Evolutionary conservation across 2,113 vertebrate genomes (phyloP).

Genomic region (Anguilla japonica): DNA sequence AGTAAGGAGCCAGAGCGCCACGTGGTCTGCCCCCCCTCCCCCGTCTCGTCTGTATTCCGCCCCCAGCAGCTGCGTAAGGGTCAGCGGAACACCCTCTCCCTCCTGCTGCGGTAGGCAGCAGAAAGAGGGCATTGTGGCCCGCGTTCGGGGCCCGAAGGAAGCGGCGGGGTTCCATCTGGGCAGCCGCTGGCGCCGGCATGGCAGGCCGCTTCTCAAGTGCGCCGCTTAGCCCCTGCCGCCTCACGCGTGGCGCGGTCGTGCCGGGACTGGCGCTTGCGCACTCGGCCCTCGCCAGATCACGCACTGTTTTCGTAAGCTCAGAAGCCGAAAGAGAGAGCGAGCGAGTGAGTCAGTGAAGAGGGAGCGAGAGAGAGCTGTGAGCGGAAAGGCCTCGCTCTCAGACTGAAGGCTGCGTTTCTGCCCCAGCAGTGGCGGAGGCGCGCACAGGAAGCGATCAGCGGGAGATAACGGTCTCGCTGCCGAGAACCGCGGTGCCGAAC

Average conservation of each 20-base stretch:
- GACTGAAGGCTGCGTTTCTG: neutral
- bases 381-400: neutral
- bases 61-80: neutral
- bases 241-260: neutral
- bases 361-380: neutral
- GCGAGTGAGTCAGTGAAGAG: neutral
- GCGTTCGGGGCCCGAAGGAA: neutral
- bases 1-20: neutral
- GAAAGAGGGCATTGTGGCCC: conserved; percentile 22
- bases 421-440: neutral
- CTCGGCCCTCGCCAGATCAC: neutral
- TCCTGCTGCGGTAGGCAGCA: neutral
- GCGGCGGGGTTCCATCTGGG: conserved; percentile 16
- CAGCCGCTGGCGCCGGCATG: neutral
- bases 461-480: neutral
- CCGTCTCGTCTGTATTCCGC: neutral
- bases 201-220: conserved; percentile 17
- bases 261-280: neutral
- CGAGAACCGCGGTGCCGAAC: neutral
- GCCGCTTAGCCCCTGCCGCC: neutral
- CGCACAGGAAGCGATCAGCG: neutral
- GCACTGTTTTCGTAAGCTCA: neutral
- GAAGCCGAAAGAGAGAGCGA: neutral
- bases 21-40: neutral
- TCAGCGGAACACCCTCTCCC: neutral